Base-by-base conservation (phyloP, 2,888 invertebrate genomes). In the Leucania comma region DNA sequence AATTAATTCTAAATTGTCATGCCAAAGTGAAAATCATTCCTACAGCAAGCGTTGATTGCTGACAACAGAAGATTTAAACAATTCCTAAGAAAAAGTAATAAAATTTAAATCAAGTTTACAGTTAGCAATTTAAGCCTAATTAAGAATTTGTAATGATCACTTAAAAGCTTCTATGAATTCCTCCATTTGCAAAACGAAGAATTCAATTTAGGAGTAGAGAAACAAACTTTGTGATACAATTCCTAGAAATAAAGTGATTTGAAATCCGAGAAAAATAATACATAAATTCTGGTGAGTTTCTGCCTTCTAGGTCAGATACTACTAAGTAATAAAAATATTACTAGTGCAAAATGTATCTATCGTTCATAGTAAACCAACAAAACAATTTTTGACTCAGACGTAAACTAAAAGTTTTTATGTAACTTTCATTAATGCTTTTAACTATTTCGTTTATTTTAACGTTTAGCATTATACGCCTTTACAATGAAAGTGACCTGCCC, bases 151-250 rank as follows among this genome's bases (percentile, higher is more conserved):
- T 26, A 46, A 57, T 32, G 42, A 66, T 57, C 32, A 66, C 57
- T 58, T 75, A 68, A 76, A 75, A 73, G 29, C 54, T 68, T 59
- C 38, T 38, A 58, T 14, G 38, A 54, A 26, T 59, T 32, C 1
- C 5, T 54, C 24, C 5, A 68, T 68, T 69, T 56, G 38, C 48
- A 48, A 50, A 54, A 38, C 54, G n/a, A 54, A 32, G 12, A 69
- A 60, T 60, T 76, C 14, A 76, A 76, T 69, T 73, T 12, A 69
- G 29, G 60, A 14, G 14, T 12, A 3, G 24, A 32, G 24, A 32
- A 69, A 58, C 29, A 68, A 59, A 60, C 22, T 59, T 54, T n/a
- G n/a, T 20, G n/a, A 48, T 48, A 48, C 20, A 8, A 48, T 42
- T 42, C 42, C 17, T 42, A 53, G 20, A 20, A 50, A n/a, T 46